These are phyloP conservation scores for Lutjanus erythropterus DNA, from an alignment of 2,113 vertebrate genomes.

Conservation along the genomic window DNA sequence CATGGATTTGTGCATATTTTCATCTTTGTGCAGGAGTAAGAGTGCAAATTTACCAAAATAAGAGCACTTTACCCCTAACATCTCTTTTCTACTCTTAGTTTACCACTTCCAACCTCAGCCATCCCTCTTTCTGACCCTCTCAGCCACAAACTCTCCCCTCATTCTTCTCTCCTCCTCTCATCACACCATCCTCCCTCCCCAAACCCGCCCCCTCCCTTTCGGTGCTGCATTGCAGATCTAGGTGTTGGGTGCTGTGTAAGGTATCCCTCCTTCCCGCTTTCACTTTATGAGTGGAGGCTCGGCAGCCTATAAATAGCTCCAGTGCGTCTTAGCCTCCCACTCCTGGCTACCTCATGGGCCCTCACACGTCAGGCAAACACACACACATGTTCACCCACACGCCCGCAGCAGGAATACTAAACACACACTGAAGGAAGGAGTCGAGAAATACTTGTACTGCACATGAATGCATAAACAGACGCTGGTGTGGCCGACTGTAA, in stretches of 20 bases:
- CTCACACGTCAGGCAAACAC: conserved; percentile 52
- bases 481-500: conserved; percentile 11
- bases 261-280: conserved; percentile 71
- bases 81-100: not conserved
- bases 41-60: conserved; percentile 29
- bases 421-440: conserved; percentile 16
- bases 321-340: conserved; percentile 72
- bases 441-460: conserved; percentile 23
- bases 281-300: conserved; percentile 73
- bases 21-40: not conserved
- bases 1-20: conserved; percentile 27
- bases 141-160: conserved; percentile 25
- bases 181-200: conserved; percentile 12
- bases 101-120: not conserved
- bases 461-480: conserved; percentile 37
- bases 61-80: not conserved
- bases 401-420: conserved; percentile 43
- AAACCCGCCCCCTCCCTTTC: conserved; percentile 19
- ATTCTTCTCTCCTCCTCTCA: conserved; percentile 14
- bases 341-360: conserved; percentile 56
- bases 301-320: conserved; percentile 78
- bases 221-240: conserved; percentile 87
- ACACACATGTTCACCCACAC: conserved; percentile 55
- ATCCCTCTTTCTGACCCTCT: conserved; percentile 18
- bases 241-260: conserved; percentile 71